Percentiles rank a stretch among this genome's conserved stretches.
These are phyloP conservation scores for Malaclemys terrapin DNA, from an alignment of 2,113 vertebrate species.

Conservation along the genomic window DNA sequence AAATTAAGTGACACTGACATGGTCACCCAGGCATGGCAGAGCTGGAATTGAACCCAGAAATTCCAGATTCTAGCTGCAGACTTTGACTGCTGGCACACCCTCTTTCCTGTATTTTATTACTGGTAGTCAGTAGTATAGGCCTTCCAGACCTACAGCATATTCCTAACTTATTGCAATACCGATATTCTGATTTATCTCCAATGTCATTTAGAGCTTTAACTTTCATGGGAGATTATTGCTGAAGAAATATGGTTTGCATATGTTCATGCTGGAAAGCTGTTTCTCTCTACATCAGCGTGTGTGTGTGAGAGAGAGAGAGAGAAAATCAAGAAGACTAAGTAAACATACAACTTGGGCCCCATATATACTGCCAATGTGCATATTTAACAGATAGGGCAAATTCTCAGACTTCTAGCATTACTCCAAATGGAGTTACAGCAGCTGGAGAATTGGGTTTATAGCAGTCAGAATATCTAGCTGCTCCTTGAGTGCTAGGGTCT, in stretches of 20 bases:
- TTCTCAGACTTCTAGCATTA: neutral
- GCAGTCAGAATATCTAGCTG: fast-evolving
- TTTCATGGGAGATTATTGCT: slow-evolving; percentile 21
- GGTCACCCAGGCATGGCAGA: slow-evolving; percentile 15
- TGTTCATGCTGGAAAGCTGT: slow-evolving; percentile 28
- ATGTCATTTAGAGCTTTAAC: slow-evolving; percentile 47
- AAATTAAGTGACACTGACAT: slow-evolving; percentile 45
- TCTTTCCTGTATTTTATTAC: slow-evolving; percentile 46
- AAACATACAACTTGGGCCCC: slow-evolving; percentile 47
- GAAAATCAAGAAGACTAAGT: slow-evolving; percentile 45
- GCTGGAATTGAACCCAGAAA: neutral
- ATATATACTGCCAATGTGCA: slow-evolving; percentile 14
- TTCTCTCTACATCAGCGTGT: neutral
- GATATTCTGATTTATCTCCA: neutral
- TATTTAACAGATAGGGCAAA: slow-evolving; percentile 37
- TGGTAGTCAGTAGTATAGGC: neutral
- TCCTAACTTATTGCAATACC: slow-evolving; percentile 17
- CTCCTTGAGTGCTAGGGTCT: neutral
- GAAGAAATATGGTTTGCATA: slow-evolving; percentile 46
- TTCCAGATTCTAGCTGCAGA: neutral
- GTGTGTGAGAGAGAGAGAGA: neutral
- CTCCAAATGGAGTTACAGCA: neutral
- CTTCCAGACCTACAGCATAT: slow-evolving; percentile 29
- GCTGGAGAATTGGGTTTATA: neutral
- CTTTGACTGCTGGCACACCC: neutral